Evolutionary conservation across 2,113 vertebrate genomes (phyloP).

Genomic region (Caretta caretta): DNA sequence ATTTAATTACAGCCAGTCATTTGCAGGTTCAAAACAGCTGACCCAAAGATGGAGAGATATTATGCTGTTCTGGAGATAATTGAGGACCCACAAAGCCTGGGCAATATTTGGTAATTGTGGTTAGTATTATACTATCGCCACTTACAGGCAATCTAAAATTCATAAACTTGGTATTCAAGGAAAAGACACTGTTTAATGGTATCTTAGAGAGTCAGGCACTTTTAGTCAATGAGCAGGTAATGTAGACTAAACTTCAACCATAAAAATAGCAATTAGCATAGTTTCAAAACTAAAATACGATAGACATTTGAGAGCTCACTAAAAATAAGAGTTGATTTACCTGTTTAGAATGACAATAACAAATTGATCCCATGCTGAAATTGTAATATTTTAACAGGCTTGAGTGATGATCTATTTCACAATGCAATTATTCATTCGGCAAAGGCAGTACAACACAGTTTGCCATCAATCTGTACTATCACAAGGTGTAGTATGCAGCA

Average conservation of each 20-base stretch:
- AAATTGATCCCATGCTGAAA: neutral
- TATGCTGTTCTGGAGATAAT: fast-evolving
- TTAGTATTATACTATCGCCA: neutral
- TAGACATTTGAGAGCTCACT: neutral
- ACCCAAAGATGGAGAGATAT: neutral
- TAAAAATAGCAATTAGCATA: neutral
- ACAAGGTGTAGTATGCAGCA: neutral
- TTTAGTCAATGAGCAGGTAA: neutral
- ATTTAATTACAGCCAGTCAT: neutral
- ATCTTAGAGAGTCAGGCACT: neutral
- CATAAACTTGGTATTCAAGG: neutral
- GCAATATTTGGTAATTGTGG: neutral
- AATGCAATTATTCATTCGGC: fast-evolving
- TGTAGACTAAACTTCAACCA: neutral
- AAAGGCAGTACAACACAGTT: fast-evolving
- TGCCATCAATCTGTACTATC: fast-evolving
- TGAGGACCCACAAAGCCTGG: neutral
- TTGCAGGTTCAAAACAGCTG: neutral
- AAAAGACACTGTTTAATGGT: neutral
- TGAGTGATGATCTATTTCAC: neutral
- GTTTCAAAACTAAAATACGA: neutral
- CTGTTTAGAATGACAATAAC: neutral
- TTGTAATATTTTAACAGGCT: neutral
- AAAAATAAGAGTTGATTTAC: neutral
- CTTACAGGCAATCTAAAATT: neutral